Evolutionary conservation across 2,797 vertebrate species (phyloP).

Genomic region (Columba guinea): DNA sequence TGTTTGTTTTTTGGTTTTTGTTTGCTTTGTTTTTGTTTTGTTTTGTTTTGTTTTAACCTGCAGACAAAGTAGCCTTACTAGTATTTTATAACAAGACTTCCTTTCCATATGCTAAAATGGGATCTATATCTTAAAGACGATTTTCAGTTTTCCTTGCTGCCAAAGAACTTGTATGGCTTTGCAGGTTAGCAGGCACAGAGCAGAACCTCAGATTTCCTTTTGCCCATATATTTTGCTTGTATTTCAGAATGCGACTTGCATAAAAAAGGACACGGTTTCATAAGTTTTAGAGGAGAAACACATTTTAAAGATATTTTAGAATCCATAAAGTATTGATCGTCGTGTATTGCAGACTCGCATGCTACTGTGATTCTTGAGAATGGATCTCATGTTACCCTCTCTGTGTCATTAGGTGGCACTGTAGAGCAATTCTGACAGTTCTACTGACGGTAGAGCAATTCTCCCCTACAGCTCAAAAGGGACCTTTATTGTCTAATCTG

Average conservation of each 20-base stretch:
- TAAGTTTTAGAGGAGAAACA: background rate
- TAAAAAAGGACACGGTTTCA: background rate
- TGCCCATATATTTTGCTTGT: background rate
- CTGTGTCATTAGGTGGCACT: constrained; percentile 13
- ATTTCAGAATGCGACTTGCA: background rate
- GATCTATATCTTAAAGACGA: background rate
- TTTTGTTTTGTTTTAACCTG: background rate
- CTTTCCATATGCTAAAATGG: background rate
- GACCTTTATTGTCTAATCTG: background rate
- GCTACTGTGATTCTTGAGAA: background rate
- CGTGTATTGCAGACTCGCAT: background rate
- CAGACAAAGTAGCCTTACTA: background rate
- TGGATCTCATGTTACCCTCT: background rate
- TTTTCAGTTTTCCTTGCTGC: background rate
- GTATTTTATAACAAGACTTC: background rate
- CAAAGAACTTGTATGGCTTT: background rate
- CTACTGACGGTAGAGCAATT: too few species aligned
- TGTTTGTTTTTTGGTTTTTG: too few species aligned
- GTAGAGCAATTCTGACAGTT: background rate
- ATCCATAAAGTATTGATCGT: background rate
- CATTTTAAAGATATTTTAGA: background rate
- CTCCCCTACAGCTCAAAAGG: background rate
- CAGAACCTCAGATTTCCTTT: background rate
- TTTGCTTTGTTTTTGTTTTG: too few species aligned
- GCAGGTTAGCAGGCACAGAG: background rate